phyloP scores from a whole-genome alignment of 1,140 invertebrate species.

The Caerostris darwini region DNA sequence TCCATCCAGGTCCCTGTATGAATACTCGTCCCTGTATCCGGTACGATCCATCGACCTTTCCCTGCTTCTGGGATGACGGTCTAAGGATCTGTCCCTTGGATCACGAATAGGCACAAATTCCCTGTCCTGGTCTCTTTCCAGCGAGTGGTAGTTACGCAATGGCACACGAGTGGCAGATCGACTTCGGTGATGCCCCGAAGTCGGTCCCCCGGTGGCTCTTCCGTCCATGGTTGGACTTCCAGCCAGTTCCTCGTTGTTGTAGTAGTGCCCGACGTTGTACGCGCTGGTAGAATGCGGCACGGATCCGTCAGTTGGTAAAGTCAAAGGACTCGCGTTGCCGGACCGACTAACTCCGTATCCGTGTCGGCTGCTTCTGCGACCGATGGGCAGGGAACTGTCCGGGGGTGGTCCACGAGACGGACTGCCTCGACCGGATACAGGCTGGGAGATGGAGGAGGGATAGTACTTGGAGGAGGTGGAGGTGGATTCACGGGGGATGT shows the following conservation, averaged over 20 bases:
- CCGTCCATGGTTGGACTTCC: slow-evolving; percentile 87
- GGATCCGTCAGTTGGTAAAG: slow-evolving; percentile 61
- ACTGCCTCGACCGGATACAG: slow-evolving; percentile 75
- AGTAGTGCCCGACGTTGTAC: slow-evolving; percentile 80
- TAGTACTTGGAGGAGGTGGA: slow-evolving; percentile 65
- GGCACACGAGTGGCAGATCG: slow-evolving; percentile 82
- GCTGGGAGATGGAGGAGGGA: slow-evolving; percentile 79
- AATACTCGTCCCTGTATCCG: slow-evolving; percentile 76
- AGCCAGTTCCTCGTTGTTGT: slow-evolving; percentile 86
- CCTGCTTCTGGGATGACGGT: slow-evolving; percentile 80
- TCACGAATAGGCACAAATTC: slow-evolving; percentile 92
- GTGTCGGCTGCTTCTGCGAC: slow-evolving; percentile 55
- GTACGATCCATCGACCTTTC: slow-evolving; percentile 85
- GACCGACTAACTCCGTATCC: slow-evolving; percentile 78
- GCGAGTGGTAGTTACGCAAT: slow-evolving; percentile 87
- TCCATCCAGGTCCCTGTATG: slow-evolving; percentile 78
- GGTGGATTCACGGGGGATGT: background rate
- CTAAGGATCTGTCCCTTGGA: slow-evolving; percentile 83
- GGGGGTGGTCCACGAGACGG: slow-evolving; percentile 60
- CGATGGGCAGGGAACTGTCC: background rate
- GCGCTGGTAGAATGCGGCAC: slow-evolving; percentile 78
- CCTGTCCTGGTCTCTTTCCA: slow-evolving; percentile 88
- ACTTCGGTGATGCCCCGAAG: slow-evolving; percentile 80
- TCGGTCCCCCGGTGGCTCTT: slow-evolving; percentile 82
- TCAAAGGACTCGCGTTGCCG: slow-evolving; percentile 79